Base-by-base conservation (phyloP, 2,888 invertebrate species). In the Campoletis raptor region DNA sequence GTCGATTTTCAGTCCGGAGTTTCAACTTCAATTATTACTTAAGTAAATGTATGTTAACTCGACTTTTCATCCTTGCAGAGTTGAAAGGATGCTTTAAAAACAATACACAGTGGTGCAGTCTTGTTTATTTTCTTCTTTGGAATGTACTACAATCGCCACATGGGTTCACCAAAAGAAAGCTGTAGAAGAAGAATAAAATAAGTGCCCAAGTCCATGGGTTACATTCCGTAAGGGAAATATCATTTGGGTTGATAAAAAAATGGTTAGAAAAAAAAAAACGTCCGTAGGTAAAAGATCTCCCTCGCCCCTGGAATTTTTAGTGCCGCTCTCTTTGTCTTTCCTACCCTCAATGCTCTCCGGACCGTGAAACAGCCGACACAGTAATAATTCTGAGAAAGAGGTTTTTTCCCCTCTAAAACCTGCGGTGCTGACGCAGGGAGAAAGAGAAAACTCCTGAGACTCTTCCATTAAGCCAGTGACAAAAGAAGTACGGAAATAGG, bases 401-500 rank as follows among this genome's bases (percentile, higher is more conserved):
- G 15, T 61, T 15, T 61, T 57, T 61, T 61, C 6, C 61, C 30
- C 15, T 18, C 1, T 0, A 61, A 61, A 30, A 30, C 15, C 30
- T 61, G 61, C 30, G 61, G 30, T 7, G 61, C 61, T 61, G 61
- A 61, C 61, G 30, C 61, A 30, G 61, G 15, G 15, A 30, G 61
- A 61, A 61, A 0, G 15, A 30, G 30, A 73, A 36, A 54, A 52
- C 18, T 21, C 67, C 40, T 40, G 54, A n/a, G 78, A 52, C 42
- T 21, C 67, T 79, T 79, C 30, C 54, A 69, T 79, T 69, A 57
- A 79, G 54, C 66, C 15, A 6, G 40, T 54, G 54, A 69, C 40
- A 37, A 54, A 85, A 85, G 85, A 76, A 80, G 78, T 57, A 85
- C 57, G 69, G 81, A 74, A 57, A 64, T 82, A 85, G 83, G 81